A percentile compares a stretch with the other conserved stretches of the same genome.
These are phyloP conservation scores for Romanogobio albipinnatus DNA, from an alignment of 2,113 vertebrate species.

Conservation along the genomic window DNA sequence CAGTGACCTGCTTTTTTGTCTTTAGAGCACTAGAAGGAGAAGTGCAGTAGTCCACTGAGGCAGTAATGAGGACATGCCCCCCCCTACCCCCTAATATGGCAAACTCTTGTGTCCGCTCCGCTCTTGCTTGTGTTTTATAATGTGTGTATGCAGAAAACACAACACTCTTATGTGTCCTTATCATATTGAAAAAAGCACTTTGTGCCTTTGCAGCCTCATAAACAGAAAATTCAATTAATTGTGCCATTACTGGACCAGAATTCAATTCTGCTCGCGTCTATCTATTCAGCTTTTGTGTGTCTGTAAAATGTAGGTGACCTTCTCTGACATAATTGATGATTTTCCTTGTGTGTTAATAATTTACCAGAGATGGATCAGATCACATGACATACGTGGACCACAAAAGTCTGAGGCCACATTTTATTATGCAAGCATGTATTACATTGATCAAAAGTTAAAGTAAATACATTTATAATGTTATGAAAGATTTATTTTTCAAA, in stretches of 20 bases:
- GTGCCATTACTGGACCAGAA: not conserved
- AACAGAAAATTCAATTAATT: not conserved
- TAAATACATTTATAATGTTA: not conserved
- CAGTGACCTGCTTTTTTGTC: slow-evolving; percentile 71
- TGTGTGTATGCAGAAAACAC: not conserved
- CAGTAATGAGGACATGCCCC: slow-evolving; percentile 37
- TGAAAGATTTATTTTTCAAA: too few species aligned
- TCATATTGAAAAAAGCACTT: not conserved
- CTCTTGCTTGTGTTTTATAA: not conserved
- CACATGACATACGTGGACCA: not conserved
- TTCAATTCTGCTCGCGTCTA: not conserved
- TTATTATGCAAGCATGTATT: too few species aligned
- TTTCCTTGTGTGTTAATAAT: not conserved
- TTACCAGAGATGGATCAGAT: not conserved
- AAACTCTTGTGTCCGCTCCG: not conserved
- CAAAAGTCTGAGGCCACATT: not conserved
- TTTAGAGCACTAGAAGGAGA: slow-evolving; percentile 45
- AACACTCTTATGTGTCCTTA: not conserved
- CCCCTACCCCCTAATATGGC: not conserved
- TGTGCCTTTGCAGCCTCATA: not conserved
- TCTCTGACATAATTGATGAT: not conserved
- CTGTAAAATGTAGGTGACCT: not conserved
- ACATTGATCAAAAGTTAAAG: not conserved
- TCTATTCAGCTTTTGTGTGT: slow-evolving; percentile 8
- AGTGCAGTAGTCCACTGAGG: slow-evolving; percentile 40